A percentile compares a stretch with the other conserved stretches of the same genome.
phyloP scores from a whole-genome alignment of 2,113 vertebrate genomes.

The Nothocercus julius region DNA sequence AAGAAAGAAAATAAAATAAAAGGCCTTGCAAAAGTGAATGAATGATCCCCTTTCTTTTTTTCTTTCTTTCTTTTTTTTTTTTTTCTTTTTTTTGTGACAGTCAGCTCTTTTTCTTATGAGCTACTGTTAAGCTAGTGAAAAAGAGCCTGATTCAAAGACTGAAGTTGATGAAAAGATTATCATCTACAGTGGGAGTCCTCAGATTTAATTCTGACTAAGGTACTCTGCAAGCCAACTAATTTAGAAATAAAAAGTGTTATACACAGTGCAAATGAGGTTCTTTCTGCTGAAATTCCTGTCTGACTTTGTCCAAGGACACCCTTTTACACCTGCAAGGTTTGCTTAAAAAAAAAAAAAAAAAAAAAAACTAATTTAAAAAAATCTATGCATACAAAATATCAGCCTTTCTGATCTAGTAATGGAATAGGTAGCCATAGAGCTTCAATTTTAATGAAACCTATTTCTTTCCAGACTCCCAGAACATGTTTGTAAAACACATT shows the following conservation, averaged over 20 bases:
- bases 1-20: not conserved
- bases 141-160: not conserved
- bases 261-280: not conserved
- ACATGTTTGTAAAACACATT: not conserved
- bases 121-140: not conserved
- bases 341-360: not conserved
- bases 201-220: not conserved
- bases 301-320: constrained; percentile 18
- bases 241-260: not conserved
- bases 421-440: not conserved
- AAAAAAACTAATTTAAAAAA: not conserved
- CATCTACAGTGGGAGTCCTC: not conserved
- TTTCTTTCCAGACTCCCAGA: not conserved
- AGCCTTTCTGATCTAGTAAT: not conserved
- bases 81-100: not conserved
- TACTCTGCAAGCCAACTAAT: not conserved
- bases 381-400: not conserved
- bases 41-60: not conserved
- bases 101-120: not conserved
- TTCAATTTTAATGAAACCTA: not conserved
- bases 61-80: not conserved
- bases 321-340: not conserved
- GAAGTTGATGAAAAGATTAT: not conserved
- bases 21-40: not conserved
- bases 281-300: not conserved